phyloP scores from a whole-genome alignment of 2,797 vertebrate species.

The Tarsius wallacei region DNA sequence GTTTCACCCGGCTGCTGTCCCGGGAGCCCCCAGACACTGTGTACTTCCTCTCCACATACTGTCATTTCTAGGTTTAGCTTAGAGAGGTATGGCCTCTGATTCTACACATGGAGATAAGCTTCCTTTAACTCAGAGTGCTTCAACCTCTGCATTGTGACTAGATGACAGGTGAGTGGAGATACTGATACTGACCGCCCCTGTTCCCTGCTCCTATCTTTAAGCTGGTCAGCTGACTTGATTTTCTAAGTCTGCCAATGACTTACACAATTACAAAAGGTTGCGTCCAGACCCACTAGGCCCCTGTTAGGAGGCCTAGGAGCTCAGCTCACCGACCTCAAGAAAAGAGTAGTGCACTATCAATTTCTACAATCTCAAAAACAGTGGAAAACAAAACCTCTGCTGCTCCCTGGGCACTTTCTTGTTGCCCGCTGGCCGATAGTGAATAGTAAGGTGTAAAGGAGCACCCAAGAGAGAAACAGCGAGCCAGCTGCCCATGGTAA shows the following conservation, averaged over 20 bases:
- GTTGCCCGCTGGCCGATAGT: rapidly evolving
- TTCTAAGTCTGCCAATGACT: neutral
- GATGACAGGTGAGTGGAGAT: neutral
- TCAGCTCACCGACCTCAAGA: conserved; percentile 8
- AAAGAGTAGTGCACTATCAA: neutral
- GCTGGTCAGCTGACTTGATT: neutral
- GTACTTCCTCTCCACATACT: neutral
- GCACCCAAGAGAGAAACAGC: neutral
- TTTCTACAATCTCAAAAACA: neutral
- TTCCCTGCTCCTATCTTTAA: rapidly evolving
- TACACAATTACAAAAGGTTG: neutral
- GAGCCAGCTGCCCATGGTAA: rapidly evolving
- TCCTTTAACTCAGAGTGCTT: neutral
- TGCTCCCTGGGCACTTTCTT: neutral
- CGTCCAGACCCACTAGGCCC: neutral
- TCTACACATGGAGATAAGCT: neutral
- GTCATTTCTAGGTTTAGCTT: neutral
- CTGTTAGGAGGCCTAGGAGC: neutral
- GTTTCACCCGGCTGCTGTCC: neutral
- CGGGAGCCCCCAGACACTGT: neutral
- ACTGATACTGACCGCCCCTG: neutral
- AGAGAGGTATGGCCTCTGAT: neutral
- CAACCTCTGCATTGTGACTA: too few relatives aligned
- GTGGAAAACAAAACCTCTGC: neutral
- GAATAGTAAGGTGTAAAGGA: neutral